phyloP scores from a whole-genome alignment of 1,140 invertebrate genomes.

The Drosophila rufa region DNA sequence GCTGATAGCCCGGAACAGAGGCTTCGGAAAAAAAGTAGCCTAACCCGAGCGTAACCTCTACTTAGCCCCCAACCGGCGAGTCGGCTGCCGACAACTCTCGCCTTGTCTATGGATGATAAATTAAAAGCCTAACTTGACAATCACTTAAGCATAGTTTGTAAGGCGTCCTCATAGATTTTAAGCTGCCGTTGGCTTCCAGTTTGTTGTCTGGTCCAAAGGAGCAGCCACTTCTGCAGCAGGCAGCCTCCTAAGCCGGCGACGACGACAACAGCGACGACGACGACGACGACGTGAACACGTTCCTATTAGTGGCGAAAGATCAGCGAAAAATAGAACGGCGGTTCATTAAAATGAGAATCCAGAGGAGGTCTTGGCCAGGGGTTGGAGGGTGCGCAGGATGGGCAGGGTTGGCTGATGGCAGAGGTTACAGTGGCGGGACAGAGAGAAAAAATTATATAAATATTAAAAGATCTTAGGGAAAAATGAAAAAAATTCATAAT shows the following conservation, averaged over 20 bases:
- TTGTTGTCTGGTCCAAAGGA: slow-evolving; percentile 60
- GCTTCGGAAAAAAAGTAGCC: slow-evolving; percentile 62
- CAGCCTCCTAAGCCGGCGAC: slow-evolving; percentile 30
- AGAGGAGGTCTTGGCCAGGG: slow-evolving; percentile 42
- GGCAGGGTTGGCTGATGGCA: slow-evolving; percentile 28
- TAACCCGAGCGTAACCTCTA: slow-evolving; percentile 81
- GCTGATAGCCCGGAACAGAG: background rate
- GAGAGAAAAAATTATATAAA: background rate
- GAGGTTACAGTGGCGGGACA: slow-evolving; percentile 32
- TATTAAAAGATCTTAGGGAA: too few species aligned
- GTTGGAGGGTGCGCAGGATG: slow-evolving; percentile 21
- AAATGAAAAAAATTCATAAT: background rate
- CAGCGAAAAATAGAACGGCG: slow-evolving; percentile 84
- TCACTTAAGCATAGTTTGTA: slow-evolving; percentile 85
- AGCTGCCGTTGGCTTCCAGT: slow-evolving; percentile 70
- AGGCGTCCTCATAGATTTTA: slow-evolving; percentile 84
- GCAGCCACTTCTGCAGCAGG: slow-evolving; percentile 16
- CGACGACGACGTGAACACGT: slow-evolving; percentile 78
- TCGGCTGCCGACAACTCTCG: slow-evolving; percentile 55
- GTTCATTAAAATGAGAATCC: slow-evolving; percentile 85
- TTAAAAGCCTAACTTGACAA: slow-evolving; percentile 85
- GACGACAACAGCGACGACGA: slow-evolving; percentile 28
- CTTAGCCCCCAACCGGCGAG: slow-evolving; percentile 67
- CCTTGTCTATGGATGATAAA: slow-evolving; percentile 85
- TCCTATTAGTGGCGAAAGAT: slow-evolving; percentile 85